Base-by-base conservation (phyloP, 2,113 vertebrate species). In the Mustela nigripes region DNA sequence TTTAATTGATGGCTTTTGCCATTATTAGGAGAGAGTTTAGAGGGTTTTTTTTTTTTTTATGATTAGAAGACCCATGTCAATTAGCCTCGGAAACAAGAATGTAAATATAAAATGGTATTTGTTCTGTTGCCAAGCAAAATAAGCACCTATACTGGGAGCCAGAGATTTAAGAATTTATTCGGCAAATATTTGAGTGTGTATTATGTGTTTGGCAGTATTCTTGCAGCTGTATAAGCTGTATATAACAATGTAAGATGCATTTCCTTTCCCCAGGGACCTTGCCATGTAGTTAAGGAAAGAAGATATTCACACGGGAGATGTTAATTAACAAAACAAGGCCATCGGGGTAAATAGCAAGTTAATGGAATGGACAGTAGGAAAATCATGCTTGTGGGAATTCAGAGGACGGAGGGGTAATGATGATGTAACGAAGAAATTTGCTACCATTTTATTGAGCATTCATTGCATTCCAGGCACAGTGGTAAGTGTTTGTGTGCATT, bases 1-100 rank as follows among this genome's bases (percentile, higher is more conserved):
- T 93, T 97, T 98, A 97, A 96, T 93, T 91, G 97, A 97, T 97
- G 96, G 91, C 97, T 94, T 94, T 88, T 97, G 81, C 85, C 95
- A 95, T 96, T 91, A 95, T 96, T 96, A 97, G 76, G 71, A 63
- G 81, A 97, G 86, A 67, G 31, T 94, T 96, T 91, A 95, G 65
- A 86, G 65, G 84, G 50, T 53, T 15, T 53, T 56, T 58, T 4
- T 36, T 36, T 15, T 85, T 85, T 97, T 97, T 92, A 91, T 94
- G 94, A 96, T 88, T 69, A 18, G 85, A 84, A 94, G 93, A 88
- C 85, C 88, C 62, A 85, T 60, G 69, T 94, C 95, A 97, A 94
- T 97, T 98, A 97, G 95, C 48, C 93, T 83, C 62, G 26, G 95
- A 97, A 96, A 74, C 53, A 91, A 92, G 88, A 97, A 48, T 93